phyloP scores from a whole-genome alignment of 2,797 vertebrate genomes.

The Poeciliopsis gracilis region DNA sequence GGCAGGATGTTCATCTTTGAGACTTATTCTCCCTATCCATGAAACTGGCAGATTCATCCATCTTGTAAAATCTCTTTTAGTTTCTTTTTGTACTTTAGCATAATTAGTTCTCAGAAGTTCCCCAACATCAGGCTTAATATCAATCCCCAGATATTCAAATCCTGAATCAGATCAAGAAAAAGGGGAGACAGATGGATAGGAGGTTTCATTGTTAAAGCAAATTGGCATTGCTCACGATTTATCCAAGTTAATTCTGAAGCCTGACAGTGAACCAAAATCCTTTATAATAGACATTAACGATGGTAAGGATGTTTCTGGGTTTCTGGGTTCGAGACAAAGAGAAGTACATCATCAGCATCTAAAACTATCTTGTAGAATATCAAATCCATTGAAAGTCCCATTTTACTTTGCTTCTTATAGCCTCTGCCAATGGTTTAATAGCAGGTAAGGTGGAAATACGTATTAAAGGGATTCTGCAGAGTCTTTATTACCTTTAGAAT shows the following conservation, averaged over 20 bases:
- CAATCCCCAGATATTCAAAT: neutral
- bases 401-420: too few relatives aligned
- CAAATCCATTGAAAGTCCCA: too few relatives aligned
- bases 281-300: too few relatives aligned
- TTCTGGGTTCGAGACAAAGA: too few relatives aligned
- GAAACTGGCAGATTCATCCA: neutral
- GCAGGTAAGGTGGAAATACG: too few relatives aligned
- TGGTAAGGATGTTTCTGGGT: too few relatives aligned
- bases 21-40: neutral
- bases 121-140: neutral
- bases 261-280: neutral
- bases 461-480: too few relatives aligned
- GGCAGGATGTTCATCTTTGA: neutral
- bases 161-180: neutral
- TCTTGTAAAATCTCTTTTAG: neutral
- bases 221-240: neutral
- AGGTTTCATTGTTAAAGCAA: neutral
- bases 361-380: too few relatives aligned
- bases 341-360: too few relatives aligned
- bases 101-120: neutral
- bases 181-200: neutral
- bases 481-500: too few relatives aligned
- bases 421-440: too few relatives aligned
- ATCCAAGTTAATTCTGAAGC: neutral
- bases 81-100: neutral